Conservation (phyloP, 2,797 vertebrate species). For the Psittacula derbiana region DNA sequence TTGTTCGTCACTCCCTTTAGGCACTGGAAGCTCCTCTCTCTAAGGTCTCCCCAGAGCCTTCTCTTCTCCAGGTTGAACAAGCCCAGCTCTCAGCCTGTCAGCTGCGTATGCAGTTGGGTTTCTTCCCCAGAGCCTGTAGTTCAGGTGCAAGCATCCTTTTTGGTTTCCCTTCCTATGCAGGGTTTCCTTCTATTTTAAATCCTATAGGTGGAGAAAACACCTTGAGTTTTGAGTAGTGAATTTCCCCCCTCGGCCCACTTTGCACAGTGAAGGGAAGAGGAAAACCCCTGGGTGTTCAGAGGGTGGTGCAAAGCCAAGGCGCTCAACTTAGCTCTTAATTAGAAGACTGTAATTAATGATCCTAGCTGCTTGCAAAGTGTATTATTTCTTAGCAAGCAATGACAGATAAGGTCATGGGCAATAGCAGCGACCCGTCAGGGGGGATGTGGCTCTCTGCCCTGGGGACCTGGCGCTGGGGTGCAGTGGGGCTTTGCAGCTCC, state of each 20-base stretch:
- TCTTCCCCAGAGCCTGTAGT: background rate
- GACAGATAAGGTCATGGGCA: slow-evolving; percentile 29
- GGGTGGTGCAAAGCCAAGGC: background rate
- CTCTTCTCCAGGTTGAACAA: background rate
- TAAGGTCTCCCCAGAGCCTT: background rate
- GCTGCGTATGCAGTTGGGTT: background rate
- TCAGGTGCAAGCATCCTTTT: background rate
- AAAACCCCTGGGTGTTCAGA: background rate
- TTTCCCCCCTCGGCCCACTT: background rate
- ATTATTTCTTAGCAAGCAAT: background rate
- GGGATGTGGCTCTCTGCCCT: background rate
- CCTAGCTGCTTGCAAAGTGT: background rate
- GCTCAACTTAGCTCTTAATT: background rate
- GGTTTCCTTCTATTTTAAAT: background rate
- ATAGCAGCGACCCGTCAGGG: background rate
- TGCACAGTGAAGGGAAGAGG: background rate
- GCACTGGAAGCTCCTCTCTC: background rate
- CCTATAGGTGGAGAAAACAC: background rate
- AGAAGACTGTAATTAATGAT: slow-evolving; percentile 18
- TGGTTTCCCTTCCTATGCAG: background rate
- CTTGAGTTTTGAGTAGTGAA: background rate
- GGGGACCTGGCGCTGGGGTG: background rate
- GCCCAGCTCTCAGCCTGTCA: background rate
- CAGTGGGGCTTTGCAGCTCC: background rate
- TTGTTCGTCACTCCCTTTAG: background rate